A percentile compares a stretch with the other conserved stretches of the same genome.
These are phyloP conservation scores for Rhyacophila brunnea DNA, from an alignment of 1,140 invertebrate genomes.

Conservation along the genomic window DNA sequence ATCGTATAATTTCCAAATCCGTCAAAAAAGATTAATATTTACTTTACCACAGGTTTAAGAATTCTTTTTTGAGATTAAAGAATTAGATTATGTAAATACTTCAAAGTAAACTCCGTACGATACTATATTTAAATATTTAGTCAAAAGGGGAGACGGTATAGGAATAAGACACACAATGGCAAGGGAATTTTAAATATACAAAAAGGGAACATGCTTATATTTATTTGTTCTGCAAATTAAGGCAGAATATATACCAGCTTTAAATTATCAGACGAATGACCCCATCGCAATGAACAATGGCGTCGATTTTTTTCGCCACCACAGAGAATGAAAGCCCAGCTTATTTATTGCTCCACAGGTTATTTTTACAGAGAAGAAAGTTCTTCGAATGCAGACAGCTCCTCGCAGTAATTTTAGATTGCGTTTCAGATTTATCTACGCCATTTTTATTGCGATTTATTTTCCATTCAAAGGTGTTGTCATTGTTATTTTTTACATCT, in stretches of 20 bases:
- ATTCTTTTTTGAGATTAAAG: too few species aligned
- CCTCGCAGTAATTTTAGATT: not conserved
- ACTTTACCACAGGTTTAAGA: too few species aligned
- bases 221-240: slow-evolving; percentile 31
- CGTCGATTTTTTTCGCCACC: slow-evolving; percentile 21
- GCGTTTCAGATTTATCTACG: not conserved
- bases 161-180: too few species aligned
- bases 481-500: too few species aligned
- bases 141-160: too few species aligned
- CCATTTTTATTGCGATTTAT: not conserved
- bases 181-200: too few species aligned
- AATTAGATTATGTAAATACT: too few species aligned
- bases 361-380: slow-evolving; percentile 23
- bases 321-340: slow-evolving; percentile 15
- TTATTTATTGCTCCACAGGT: slow-evolving; percentile 29
- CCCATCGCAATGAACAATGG: slow-evolving; percentile 16
- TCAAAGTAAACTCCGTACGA: too few species aligned
- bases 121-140: too few species aligned
- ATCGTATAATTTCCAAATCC: too few species aligned
- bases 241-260: slow-evolving; percentile 15
- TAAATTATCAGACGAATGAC: slow-evolving; percentile 29
- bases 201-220: slow-evolving; percentile 19
- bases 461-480: slow-evolving; percentile 1
- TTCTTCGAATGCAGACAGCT: not conserved
- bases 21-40: too few species aligned